phyloP scores from a whole-genome alignment of 2,113 vertebrate species.

The Gymnarchus niloticus region DNA sequence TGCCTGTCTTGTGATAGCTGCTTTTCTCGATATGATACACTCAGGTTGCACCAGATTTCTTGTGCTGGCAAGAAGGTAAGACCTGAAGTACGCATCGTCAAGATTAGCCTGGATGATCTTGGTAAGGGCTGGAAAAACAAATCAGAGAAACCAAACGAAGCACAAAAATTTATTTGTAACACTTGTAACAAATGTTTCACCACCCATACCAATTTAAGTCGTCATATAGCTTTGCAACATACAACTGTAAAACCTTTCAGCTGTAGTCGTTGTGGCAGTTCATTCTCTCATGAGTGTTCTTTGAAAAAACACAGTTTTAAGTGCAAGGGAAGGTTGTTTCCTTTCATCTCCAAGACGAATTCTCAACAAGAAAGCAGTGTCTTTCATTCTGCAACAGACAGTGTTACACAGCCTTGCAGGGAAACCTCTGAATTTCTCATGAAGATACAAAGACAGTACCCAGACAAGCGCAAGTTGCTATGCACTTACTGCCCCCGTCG shows the following conservation, averaged over 20 bases:
- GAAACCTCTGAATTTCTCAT: conserved; percentile 41
- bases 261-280: conserved; percentile 48
- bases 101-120: conserved; percentile 54
- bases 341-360: neutral
- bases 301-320: conserved; percentile 47
- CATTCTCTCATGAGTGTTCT: conserved; percentile 46
- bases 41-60: conserved; percentile 56
- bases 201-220: conserved; percentile 42
- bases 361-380: neutral
- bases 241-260: conserved; percentile 44
- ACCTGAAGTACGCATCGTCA: conserved; percentile 56
- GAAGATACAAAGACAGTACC: conserved; percentile 47
- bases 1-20: conserved; percentile 63
- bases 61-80: conserved; percentile 52
- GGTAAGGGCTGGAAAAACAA: conserved; percentile 51
- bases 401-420: conserved; percentile 23
- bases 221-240: conserved; percentile 57
- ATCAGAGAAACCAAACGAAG: conserved; percentile 13
- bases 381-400: conserved; percentile 22
- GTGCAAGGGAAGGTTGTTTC: conserved; percentile 30
- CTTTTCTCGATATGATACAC: conserved; percentile 64
- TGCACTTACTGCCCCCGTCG: conserved; percentile 58
- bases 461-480: conserved; percentile 43
- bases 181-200: conserved; percentile 52
- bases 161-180: conserved; percentile 44